phyloP scores from a whole-genome alignment of 1,140 invertebrate genomes.

The Dendroctonus valens region DNA sequence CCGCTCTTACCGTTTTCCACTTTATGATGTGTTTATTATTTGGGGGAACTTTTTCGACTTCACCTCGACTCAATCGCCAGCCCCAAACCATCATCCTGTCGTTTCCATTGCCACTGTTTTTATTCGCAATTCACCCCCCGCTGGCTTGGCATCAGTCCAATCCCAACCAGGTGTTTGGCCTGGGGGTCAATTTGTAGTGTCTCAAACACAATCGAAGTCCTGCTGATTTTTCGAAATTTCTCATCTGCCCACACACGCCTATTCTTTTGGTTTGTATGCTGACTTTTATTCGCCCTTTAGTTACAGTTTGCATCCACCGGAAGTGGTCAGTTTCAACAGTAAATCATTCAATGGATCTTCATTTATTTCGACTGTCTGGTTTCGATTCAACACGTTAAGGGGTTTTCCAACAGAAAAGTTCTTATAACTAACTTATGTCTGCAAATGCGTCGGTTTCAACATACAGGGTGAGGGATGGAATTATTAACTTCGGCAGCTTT shows the following conservation, averaged over 20 bases:
- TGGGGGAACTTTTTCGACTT: background rate
- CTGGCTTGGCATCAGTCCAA: background rate
- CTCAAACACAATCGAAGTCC: constrained; percentile 17
- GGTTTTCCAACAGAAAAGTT: background rate
- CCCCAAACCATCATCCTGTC: background rate
- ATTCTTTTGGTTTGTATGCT: background rate
- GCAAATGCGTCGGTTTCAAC: background rate
- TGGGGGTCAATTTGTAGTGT: constrained; percentile 23
- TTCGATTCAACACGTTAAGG: background rate
- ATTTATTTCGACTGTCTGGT: too few species aligned
- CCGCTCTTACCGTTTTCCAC: constrained; percentile 4
- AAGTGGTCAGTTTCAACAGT: too few species aligned
- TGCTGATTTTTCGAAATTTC: constrained; percentile 16
- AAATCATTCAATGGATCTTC: too few species aligned
- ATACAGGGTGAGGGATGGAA: background rate
- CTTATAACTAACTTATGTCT: background rate
- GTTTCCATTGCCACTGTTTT: background rate
- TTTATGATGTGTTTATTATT: constrained; percentile 26
- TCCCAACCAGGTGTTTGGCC: constrained; percentile 2
- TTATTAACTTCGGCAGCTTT: too few species aligned
- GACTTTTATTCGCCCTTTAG: too few species aligned
- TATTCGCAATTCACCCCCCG: background rate
- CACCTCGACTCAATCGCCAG: background rate
- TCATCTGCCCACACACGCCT: constrained; percentile 26
- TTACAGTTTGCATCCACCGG: too few species aligned